Percentiles rank a stretch among this genome's conserved stretches.
phyloP scores from a whole-genome alignment of 2,113 vertebrate genomes.

The Rhabdornis inornatus region DNA sequence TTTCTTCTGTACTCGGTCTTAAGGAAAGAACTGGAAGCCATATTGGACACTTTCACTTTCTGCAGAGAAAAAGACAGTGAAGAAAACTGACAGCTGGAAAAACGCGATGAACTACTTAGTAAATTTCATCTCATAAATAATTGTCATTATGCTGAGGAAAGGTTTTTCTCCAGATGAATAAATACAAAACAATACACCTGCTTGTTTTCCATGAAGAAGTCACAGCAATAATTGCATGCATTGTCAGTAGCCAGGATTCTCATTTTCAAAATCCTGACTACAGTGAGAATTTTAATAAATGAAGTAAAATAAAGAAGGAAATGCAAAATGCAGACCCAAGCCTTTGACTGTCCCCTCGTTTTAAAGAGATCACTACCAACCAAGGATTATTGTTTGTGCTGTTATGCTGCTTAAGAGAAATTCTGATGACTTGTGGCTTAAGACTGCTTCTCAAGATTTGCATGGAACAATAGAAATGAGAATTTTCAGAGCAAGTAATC shows the following conservation, averaged over 20 bases:
- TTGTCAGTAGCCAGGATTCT: not conserved
- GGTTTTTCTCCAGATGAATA: constrained; percentile 13
- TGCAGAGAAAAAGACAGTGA: not conserved
- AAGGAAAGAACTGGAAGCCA: not conserved
- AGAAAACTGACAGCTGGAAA: not conserved
- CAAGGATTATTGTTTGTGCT: not conserved
- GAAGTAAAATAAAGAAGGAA: not conserved
- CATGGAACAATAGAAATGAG: not conserved
- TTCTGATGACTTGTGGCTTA: not conserved
- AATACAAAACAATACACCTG: not conserved
- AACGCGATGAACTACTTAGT: not conserved
- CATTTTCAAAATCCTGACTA: constrained; percentile 8
- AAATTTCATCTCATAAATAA: constrained; percentile 17
- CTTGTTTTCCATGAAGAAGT: not conserved
- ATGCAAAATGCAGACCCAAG: not conserved
- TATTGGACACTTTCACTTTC: not conserved
- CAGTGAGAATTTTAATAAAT: not conserved
- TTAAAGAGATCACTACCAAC: not conserved
- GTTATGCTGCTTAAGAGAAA: not conserved
- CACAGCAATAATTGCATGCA: not conserved
- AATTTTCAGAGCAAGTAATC: not conserved
- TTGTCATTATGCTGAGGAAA: not conserved
- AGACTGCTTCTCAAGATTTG: not conserved
- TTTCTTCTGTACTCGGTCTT: not conserved
- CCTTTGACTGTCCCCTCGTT: not conserved